These are phyloP conservation scores for Eilema griseolum DNA, from an alignment of 2,888 invertebrate species.

Conservation along the genomic window DNA sequence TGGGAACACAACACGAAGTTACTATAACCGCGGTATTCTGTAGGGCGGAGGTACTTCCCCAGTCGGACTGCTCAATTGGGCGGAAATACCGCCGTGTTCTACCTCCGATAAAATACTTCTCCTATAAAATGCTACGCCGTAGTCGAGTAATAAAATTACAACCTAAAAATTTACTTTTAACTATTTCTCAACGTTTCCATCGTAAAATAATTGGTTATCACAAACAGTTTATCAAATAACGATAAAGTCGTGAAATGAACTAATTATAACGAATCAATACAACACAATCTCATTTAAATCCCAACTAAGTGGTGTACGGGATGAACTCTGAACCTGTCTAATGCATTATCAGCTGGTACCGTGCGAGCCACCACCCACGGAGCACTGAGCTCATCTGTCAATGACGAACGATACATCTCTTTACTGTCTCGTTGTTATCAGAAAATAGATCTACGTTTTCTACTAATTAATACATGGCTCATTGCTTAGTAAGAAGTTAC, in stretches of 20 bases:
- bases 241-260: neutral
- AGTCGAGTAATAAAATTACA: too few species aligned
- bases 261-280: neutral
- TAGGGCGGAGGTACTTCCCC: too few species aligned
- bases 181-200: neutral
- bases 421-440: neutral
- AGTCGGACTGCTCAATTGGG: too few species aligned
- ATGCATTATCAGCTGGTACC: neutral
- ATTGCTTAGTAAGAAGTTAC: too few species aligned
- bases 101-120: too few species aligned
- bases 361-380: neutral
- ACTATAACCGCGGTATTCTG: too few species aligned
- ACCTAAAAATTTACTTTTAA: neutral
- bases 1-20: too few species aligned
- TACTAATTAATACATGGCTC: too few species aligned
- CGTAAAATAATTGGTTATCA: neutral
- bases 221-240: neutral
- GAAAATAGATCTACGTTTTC: neutral
- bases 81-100: too few species aligned
- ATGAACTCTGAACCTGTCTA: neutral
- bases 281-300: constrained; percentile 1
- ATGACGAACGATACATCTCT: neutral
- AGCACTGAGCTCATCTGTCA: neutral
- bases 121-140: too few species aligned
- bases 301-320: neutral